Evolutionary conservation across 2,797 vertebrate genomes (phyloP).

Genomic region (Sebastes nivosus): DNA sequence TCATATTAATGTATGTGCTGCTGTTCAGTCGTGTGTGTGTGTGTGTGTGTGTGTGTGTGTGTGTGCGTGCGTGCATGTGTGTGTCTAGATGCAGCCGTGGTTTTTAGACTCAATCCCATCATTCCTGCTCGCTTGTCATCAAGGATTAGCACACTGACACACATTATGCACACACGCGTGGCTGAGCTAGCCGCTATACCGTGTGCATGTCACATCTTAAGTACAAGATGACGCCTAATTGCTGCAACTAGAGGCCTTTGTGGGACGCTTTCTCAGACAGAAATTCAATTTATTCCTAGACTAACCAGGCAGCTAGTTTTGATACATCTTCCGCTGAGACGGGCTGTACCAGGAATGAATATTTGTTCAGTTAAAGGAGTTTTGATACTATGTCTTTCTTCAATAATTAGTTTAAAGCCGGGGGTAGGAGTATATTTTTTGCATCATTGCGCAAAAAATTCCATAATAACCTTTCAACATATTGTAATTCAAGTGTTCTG

Average conservation of each 20-base stretch:
- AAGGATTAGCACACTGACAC: constrained; percentile 71
- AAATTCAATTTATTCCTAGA: neutral
- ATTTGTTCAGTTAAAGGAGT: neutral
- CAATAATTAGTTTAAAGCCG: neutral
- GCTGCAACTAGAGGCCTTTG: neutral
- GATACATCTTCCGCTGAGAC: neutral
- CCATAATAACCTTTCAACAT: no score
- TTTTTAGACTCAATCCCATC: constrained; percentile 46
- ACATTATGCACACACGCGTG: constrained; percentile 36
- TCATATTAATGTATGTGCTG: constrained; percentile 4
- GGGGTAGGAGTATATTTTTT: no score
- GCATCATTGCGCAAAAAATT: no score
- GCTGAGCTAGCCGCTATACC: constrained; percentile 8
- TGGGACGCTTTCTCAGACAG: constrained; percentile 15
- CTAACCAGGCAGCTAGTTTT: neutral
- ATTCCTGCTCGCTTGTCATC: constrained; percentile 42
- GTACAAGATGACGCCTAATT: constrained; percentile 9
- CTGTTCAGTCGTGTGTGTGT: neutral
- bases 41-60: neutral
- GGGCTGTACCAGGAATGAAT: neutral
- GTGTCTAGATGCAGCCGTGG: neutral
- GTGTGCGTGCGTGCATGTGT: neutral
- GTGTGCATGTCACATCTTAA: neutral
- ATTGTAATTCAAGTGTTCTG: no score
- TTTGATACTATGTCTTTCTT: neutral